phyloP scores from a whole-genome alignment of 2,113 vertebrate genomes.

The Sciurus niger region DNA sequence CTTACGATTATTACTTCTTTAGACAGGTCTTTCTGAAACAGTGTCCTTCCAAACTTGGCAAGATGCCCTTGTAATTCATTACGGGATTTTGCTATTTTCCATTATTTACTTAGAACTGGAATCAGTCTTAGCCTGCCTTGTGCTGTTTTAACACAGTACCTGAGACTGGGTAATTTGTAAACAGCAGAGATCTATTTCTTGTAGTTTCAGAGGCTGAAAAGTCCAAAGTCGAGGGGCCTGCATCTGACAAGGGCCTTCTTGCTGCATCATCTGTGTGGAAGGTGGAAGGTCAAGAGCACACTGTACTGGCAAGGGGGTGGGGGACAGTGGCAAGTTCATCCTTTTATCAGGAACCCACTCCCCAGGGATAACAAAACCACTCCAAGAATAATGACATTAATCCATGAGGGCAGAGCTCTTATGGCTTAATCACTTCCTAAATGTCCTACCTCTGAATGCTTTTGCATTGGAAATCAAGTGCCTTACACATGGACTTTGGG shows the following conservation, averaged over 20 bases:
- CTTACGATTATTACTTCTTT: neutral
- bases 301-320: neutral
- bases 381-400: neutral
- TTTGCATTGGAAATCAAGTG: neutral
- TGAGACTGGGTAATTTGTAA: neutral
- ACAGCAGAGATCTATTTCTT: neutral
- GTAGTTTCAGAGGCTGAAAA: neutral
- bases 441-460: neutral
- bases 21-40: neutral
- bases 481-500: neutral
- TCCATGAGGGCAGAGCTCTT: neutral
- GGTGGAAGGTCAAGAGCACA: neutral
- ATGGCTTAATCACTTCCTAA: neutral
- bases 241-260: neutral
- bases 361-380: neutral
- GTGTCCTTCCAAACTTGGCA: neutral
- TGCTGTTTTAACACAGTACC: neutral
- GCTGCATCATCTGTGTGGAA: neutral
- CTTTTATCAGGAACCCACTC: neutral
- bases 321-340: neutral
- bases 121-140: neutral
- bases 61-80: neutral
- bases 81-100: neutral
- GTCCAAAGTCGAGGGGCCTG: neutral
- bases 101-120: neutral